Evolutionary conservation across 92 coral and sea anemone genomes (phyloP).

Genomic region (Hydrozoanthus gracilis): DNA sequence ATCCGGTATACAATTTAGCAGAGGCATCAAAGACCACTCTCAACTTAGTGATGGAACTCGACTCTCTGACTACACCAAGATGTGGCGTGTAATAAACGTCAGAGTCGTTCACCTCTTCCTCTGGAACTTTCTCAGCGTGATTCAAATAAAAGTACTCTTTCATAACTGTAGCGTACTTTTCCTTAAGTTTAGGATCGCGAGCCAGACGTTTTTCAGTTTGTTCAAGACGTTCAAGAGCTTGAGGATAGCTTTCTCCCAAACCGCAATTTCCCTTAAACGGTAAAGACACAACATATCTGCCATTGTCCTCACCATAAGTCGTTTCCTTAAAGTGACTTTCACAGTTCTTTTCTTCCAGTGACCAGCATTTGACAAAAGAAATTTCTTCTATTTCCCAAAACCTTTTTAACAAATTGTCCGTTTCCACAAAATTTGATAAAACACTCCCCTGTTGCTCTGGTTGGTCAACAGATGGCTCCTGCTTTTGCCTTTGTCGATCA

Average conservation of each 20-base stretch:
- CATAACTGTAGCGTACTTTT: slow-evolving; percentile 8
- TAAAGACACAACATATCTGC: slow-evolving; percentile 41
- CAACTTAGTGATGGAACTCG: slow-evolving; percentile 3
- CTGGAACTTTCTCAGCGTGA: slow-evolving; percentile 6
- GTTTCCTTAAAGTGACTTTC: slow-evolving; percentile 40
- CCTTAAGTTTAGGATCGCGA: slow-evolving; percentile 39
- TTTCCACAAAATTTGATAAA: slow-evolving; percentile 46
- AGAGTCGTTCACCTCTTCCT: background rate
- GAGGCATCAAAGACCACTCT: slow-evolving; percentile 30
- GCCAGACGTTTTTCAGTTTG: slow-evolving; percentile 47
- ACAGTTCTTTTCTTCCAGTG: slow-evolving; percentile 42
- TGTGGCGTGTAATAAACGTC: slow-evolving; percentile 25
- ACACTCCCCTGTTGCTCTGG: background rate
- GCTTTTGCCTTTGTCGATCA: slow-evolving; percentile 17
- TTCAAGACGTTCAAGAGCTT: slow-evolving; percentile 44
- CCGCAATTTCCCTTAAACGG: slow-evolving; percentile 27
- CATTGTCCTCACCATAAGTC: slow-evolving; percentile 31
- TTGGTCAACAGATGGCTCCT: background rate
- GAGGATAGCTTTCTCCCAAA: slow-evolving; percentile 39
- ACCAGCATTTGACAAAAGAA: slow-evolving; percentile 35
- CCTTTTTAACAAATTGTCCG: slow-evolving; percentile 36
- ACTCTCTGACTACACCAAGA: slow-evolving; percentile 20
- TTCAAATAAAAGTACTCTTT: slow-evolving; percentile 16
- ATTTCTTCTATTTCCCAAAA: slow-evolving; percentile 55
- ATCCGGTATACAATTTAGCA: background rate